Evolutionary conservation across 2,888 invertebrate genomes (phyloP), one percentile per base, ranked within the genome.

Genomic region (Subacronicta megacephala): DNA sequence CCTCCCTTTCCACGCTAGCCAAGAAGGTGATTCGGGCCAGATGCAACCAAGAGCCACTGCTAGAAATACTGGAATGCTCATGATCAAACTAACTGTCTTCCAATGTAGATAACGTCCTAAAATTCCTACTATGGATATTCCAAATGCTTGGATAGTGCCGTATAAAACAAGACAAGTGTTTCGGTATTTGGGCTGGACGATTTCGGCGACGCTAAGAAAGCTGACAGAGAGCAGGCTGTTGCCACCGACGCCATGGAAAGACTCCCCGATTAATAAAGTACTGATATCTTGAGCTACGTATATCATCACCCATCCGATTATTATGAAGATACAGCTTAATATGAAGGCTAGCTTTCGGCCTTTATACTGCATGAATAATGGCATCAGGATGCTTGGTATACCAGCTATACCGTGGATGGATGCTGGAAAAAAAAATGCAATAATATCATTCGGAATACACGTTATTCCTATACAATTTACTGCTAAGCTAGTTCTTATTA

Each of bases 161-260:
- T 67, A 67, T 0, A 75, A 10, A 0, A 65, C 9, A 12, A 72
- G 16, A 5, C 67, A 67, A 0, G 42, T 37, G 16, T 60, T 65
- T n/a, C 75, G 35, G 18, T 70, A 70, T n/a, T 40, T 51, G 0
- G 75, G 72, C 18, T 13, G 49, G 0, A 75, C 53, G 59, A 75
- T 72, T 44, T 75, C 75, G 16, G 67, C 49, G 5, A 75, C 46
- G 3, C 70, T 67, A 1, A 65, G 41, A 1, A 75, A 58, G 13
- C 70, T 72, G 1, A 61, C 65, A 0, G 65, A 36, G 0, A 64
- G 0, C 0, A 72, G 49, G 15, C 75, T 60, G 13, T 63, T 71
- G 4, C 50, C 55, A 0, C 70, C 75, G 0, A 75, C 23, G 2
- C 75, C 75, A 15, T 72, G 67, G 9, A 72, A 73, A 6, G 60